Percentiles rank a stretch among this genome's conserved stretches.
phyloP scores from a whole-genome alignment of 2,888 invertebrate genomes.

The Neria commutata region DNA sequence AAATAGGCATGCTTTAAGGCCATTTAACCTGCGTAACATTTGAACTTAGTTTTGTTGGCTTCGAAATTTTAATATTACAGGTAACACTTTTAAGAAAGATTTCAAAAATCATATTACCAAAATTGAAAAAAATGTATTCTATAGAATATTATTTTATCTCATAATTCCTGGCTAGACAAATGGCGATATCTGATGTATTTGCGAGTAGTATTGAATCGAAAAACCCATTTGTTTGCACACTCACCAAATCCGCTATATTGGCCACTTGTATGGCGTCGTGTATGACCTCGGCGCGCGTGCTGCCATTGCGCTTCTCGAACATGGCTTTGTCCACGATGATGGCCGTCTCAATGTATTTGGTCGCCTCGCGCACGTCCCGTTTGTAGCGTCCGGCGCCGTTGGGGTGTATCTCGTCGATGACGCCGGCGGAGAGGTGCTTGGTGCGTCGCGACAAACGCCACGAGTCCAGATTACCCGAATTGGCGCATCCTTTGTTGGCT shows the following conservation, averaged over 20 bases:
- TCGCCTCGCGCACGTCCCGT: slow-evolving; percentile 86
- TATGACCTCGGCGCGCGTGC: slow-evolving; percentile 84
- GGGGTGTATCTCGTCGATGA: slow-evolving; percentile 57
- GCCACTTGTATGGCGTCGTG: slow-evolving; percentile 96
- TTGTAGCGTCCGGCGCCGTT: slow-evolving; percentile 63
- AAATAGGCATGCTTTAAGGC: too few species aligned
- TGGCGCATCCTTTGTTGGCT: slow-evolving; percentile 90
- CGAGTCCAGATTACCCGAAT: slow-evolving; percentile 73
- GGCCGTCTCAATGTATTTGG: slow-evolving; percentile 95
- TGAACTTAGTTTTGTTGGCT: too few species aligned
- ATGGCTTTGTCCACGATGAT: slow-evolving; percentile 95
- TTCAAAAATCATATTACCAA: too few species aligned
- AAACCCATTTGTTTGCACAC: too few species aligned
- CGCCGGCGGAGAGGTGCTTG: slow-evolving; percentile 65
- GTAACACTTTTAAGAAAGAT: too few species aligned
- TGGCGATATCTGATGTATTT: too few species aligned
- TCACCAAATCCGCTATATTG: slow-evolving; percentile 96
- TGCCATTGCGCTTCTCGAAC: slow-evolving; percentile 91
- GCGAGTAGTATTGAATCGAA: too few species aligned
- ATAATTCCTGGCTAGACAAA: too few species aligned
- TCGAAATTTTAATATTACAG: too few species aligned
- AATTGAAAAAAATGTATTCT: too few species aligned
- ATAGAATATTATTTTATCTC: too few species aligned
- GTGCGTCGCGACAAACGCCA: slow-evolving; percentile 72
- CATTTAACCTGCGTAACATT: too few species aligned